A percentile compares a stretch with the other conserved stretches of the same genome.
These are phyloP conservation scores for Clarias batrachus DNA, from an alignment of 2,113 vertebrate species.

Conservation along the genomic window DNA sequence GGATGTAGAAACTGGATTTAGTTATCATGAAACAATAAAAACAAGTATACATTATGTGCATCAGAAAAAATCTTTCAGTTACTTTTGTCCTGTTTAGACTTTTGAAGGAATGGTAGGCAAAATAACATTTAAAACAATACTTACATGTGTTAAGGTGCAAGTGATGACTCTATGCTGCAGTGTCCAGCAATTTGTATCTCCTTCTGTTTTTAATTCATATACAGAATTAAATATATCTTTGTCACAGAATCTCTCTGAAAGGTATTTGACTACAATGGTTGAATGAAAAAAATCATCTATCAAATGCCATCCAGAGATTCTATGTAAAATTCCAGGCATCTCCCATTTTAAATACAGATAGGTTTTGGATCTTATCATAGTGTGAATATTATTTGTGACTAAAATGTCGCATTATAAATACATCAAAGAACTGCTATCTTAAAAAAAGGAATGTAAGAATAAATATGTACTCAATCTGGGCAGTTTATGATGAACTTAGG, in stretches of 20 bases:
- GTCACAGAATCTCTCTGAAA: not conserved
- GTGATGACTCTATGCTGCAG: not conserved
- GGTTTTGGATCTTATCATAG: not conserved
- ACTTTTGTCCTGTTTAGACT: too few species aligned
- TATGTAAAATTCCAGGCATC: not conserved
- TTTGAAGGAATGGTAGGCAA: too few species aligned
- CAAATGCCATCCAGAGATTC: not conserved
- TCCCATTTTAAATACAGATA: not conserved
- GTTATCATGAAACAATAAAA: too few species aligned
- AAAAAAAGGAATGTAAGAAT: not conserved
- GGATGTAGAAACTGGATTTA: too few species aligned
- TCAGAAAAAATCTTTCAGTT: too few species aligned
- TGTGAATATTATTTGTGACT: not conserved
- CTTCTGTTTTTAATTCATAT: not conserved
- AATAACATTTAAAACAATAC: too few species aligned
- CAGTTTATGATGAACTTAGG: too few species aligned
- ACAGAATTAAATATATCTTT: not conserved
- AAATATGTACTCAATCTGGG: too few species aligned
- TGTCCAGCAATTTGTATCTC: not conserved
- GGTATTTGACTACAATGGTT: not conserved
- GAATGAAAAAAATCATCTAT: conserved; percentile 6
- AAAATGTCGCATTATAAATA: not conserved
- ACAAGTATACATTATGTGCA: too few species aligned
- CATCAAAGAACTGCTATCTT: not conserved
- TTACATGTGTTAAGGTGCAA: not conserved